Percentiles rank a stretch among this genome's conserved stretches.
These are phyloP conservation scores for Leptopilina myrica DNA, from an alignment of 2,888 invertebrate species.

Conservation along the genomic window DNA sequence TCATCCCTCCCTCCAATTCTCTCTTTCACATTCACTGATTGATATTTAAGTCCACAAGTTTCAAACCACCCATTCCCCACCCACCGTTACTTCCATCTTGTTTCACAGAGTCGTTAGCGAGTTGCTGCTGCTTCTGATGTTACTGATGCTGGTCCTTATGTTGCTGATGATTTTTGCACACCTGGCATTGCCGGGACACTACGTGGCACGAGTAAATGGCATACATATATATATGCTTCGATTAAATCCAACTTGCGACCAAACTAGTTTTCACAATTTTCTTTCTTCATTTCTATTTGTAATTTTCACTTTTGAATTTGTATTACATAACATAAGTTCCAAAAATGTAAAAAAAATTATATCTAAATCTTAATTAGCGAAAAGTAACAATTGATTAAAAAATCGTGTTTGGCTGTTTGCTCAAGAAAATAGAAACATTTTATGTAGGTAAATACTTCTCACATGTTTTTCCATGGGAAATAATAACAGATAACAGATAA, in stretches of 20 bases:
- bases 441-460: too few relatives aligned
- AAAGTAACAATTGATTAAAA: too few relatives aligned
- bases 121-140: slow-evolving; percentile 62
- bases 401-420: too few relatives aligned
- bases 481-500: too few relatives aligned
- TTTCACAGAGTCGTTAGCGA: slow-evolving; percentile 70
- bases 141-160: slow-evolving; percentile 61
- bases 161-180: slow-evolving; percentile 67
- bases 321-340: neutral
- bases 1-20: slow-evolving; percentile 53
- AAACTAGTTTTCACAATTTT: slow-evolving; percentile 39
- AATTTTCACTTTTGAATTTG: neutral
- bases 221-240: slow-evolving; percentile 54
- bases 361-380: too few relatives aligned
- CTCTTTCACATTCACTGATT: slow-evolving; percentile 66
- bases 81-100: slow-evolving; percentile 59
- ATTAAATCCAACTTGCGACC: slow-evolving; percentile 63
- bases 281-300: neutral
- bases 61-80: slow-evolving; percentile 60
- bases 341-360: too few relatives aligned
- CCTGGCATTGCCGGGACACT: slow-evolving; percentile 58
- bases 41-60: slow-evolving; percentile 72
- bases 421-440: too few relatives aligned
- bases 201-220: slow-evolving; percentile 60
- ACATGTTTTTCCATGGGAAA: too few relatives aligned